Base-by-base conservation (phyloP, 1,140 invertebrate genomes). In the Aporrectodea caliginosa region DNA sequence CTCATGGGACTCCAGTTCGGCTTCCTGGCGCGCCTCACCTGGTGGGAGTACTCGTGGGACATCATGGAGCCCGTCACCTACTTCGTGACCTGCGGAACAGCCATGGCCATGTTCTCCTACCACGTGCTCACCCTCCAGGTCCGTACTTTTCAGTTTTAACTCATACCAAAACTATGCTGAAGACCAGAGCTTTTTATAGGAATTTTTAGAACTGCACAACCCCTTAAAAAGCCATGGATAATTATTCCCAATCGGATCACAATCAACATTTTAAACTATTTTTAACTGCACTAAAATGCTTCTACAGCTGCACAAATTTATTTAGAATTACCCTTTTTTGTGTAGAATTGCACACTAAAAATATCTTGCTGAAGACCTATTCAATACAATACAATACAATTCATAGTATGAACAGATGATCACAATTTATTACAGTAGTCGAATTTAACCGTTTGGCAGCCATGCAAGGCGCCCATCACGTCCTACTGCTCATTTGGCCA, bases 1-100 rank as follows among this genome's bases (percentile, higher is more conserved):
- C 88, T 97, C 30, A 99, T 99, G 96, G 95, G 95, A 0, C 92
- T 98, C 16, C 98, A 99, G 90, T 98, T 98, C 88, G 98, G 98
- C 31, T 92, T 98, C 31, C 90, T 99, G 73, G 97, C 96, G 0
- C 91, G 98, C 73, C 91, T 99, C 0, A 99, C 97, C 1, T 99
- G 97, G 97, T 99, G 95, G 95, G 98, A 99, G 90, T 99, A 99
- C 89, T 98, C 95, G 0, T 99, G 97, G 97, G 97, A 99, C 89
- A 99, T 99, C 85, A 99, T 99, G 96, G 98, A 99, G 88, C 98
- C 98, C 0, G 95, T 99, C 78, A 99, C 98, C 1, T 99, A 99
- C 89, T 99, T 99, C 87, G 95, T 99, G 34, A 99, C 98, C 0
- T 99, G 99, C 87, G 96, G 95, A 33, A 98, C 96, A 22, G 94